Conservation (phyloP, 2,888 invertebrate species). For the Cosmopolites sordidus region DNA sequence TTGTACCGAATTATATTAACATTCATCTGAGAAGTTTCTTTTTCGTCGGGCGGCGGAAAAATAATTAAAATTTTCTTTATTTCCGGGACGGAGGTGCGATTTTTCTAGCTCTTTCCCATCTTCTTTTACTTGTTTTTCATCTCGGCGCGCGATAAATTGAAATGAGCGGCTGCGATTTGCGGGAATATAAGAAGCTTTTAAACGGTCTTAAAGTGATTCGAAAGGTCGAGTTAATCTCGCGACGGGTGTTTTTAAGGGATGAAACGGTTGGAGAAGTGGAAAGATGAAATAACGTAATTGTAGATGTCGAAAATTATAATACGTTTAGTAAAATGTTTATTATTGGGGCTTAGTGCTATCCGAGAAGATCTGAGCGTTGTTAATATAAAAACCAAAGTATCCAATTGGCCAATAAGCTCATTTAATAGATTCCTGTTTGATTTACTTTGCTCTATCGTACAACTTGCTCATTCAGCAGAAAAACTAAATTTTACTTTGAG, state of each 20-base stretch:
- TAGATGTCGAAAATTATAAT: too few relatives aligned
- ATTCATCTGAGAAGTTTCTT: slow-evolving; percentile 46
- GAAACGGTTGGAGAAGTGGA: not conserved
- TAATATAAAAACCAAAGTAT: too few relatives aligned
- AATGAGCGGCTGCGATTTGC: slow-evolving; percentile 16
- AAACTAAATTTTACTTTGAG: too few relatives aligned
- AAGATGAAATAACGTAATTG: not conserved
- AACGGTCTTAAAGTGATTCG: slow-evolving; percentile 17
- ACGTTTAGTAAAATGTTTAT: too few relatives aligned
- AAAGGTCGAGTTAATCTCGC: slow-evolving; percentile 11
- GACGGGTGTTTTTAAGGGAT: not conserved
- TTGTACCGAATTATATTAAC: slow-evolving; percentile 35
- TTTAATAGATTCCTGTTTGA: too few relatives aligned
- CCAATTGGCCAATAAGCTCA: too few relatives aligned
- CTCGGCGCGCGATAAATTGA: slow-evolving; percentile 19
- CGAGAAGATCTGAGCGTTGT: too few relatives aligned
- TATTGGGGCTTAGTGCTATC: too few relatives aligned
- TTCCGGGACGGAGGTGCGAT: slow-evolving; percentile 7
- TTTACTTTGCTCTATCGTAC: too few relatives aligned
- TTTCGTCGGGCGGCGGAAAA: slow-evolving; percentile 9
- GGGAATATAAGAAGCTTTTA: slow-evolving; percentile 21
- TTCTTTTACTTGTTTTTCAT: not conserved
- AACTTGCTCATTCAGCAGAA: too few relatives aligned
- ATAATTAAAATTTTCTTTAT: slow-evolving; percentile 26
- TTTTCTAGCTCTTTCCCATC: not conserved